Evolutionary conservation across 1,140 invertebrate genomes (phyloP).

Genomic region (Drosophila nannoptera): DNA sequence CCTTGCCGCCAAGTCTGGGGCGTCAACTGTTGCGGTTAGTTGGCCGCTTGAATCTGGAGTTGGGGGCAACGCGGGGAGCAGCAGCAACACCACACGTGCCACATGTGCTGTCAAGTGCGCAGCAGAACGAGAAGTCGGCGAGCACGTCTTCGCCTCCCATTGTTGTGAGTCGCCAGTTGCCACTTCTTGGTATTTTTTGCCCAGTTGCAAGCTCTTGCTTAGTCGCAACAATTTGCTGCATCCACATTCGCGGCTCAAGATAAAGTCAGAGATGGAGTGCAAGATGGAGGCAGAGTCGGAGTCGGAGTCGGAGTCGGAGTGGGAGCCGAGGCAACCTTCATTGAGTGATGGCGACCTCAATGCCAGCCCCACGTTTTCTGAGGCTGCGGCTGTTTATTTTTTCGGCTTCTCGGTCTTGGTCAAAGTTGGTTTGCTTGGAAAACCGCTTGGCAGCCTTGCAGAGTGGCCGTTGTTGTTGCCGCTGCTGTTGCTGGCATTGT

Average conservation of each 20-base stretch:
- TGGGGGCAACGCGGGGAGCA: constrained; percentile 28
- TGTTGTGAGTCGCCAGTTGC: constrained; percentile 41
- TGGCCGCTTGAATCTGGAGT: constrained; percentile 7
- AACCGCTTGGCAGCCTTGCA: constrained; percentile 40
- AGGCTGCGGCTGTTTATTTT: constrained; percentile 48
- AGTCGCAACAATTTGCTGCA: constrained; percentile 67
- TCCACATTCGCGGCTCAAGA: constrained; percentile 47
- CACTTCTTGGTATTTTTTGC: constrained; percentile 36
- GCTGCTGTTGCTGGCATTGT: constrained; percentile 34
- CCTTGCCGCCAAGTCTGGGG: constrained; percentile 3
- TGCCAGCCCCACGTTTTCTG: constrained; percentile 71
- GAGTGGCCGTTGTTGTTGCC: constrained; percentile 25
- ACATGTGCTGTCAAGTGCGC: constrained; percentile 73
- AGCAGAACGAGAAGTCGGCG: constrained; percentile 49
- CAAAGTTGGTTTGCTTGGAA: constrained; percentile 59
- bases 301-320: constrained; percentile 11
- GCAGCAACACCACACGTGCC: constrained; percentile 59
- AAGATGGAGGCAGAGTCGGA: constrained; percentile 16
- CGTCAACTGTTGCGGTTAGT: constrained; percentile 9
- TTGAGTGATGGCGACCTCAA: constrained; percentile 72
- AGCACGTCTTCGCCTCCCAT: constrained; percentile 41
- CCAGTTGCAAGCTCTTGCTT: constrained; percentile 27
- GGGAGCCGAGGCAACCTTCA: constrained; percentile 59
- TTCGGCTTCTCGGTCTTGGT: constrained; percentile 75
- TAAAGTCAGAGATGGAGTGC: constrained; percentile 22